These are phyloP conservation scores for Podarcis cretensis DNA, from an alignment of 2,113 vertebrate species.

Conservation along the genomic window DNA sequence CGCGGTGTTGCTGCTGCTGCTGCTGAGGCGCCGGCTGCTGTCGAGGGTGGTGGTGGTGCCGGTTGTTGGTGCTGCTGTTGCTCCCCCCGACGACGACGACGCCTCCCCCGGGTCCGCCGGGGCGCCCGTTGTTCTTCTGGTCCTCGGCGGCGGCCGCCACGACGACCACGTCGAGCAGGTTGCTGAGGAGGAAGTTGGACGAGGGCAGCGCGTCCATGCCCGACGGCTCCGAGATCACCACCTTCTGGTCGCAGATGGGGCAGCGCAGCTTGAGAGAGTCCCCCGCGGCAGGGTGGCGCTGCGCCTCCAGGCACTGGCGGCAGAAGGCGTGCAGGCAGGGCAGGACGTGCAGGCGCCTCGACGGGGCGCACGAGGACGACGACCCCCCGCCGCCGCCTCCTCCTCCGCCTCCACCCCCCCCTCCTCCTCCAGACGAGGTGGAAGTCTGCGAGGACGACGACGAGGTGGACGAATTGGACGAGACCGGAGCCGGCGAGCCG, in stretches of 20 bases:
- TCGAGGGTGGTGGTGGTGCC: background rate
- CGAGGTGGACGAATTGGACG: conserved; percentile 88
- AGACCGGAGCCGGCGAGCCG: conserved; percentile 88
- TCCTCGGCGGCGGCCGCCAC: conserved; percentile 81
- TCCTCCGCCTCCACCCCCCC: conserved; percentile 9
- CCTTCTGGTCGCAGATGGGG: conserved; percentile 92
- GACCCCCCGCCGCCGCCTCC: conserved; percentile 47
- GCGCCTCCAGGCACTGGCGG: conserved; percentile 91
- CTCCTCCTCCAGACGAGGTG: conserved; percentile 71
- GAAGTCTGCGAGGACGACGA: conserved; percentile 89
- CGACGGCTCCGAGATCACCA: conserved; percentile 86
- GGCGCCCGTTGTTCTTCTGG: conserved; percentile 76
- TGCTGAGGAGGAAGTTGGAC: conserved; percentile 91
- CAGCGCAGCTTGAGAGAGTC: conserved; percentile 89
- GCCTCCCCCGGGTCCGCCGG: conserved; percentile 71
- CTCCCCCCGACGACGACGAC: conserved; percentile 63
- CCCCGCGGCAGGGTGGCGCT: conserved; percentile 77
- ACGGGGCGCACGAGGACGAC: conserved; percentile 42
- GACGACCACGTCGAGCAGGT: conserved; percentile 91
- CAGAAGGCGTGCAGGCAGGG: conserved; percentile 94
- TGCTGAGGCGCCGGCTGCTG: conserved; percentile 31
- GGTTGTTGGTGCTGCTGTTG: conserved; percentile 57
- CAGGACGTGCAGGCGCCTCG: conserved; percentile 88
- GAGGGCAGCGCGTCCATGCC: conserved; percentile 93
- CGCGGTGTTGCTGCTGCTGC: conserved; percentile 17